Evolutionary conservation across 1,140 invertebrate genomes (phyloP).

Genomic region (Orchesella cincta): DNA sequence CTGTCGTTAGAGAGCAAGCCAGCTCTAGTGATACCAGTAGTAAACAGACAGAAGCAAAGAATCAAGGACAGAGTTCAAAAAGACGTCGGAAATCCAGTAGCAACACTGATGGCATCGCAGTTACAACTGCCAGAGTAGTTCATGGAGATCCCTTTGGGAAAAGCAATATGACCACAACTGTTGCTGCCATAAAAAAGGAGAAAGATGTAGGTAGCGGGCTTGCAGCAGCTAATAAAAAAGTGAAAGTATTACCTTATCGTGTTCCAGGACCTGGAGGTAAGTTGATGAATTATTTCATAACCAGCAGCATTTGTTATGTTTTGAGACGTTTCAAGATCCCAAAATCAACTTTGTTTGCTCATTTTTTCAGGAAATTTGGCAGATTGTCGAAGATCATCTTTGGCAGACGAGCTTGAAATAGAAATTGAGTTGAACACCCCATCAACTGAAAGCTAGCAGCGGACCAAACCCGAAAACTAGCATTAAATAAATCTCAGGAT

Average conservation of each 20-base stretch:
- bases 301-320: neutral
- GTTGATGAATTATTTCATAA: neutral
- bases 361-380: neutral
- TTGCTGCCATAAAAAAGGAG: neutral
- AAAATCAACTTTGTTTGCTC: neutral
- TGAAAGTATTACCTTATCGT: constrained; percentile 5
- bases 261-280: constrained; percentile 13
- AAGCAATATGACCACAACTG: neutral
- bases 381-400: neutral
- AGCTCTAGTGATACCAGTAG: neutral
- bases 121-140: neutral
- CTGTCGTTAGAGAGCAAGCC: neutral
- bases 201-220: neutral
- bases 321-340: neutral
- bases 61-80: neutral
- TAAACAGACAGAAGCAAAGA: neutral
- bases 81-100: neutral
- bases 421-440: neutral
- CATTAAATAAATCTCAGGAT: neutral
- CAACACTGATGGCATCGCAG: neutral
- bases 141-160: neutral
- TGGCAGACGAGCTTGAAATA: neutral
- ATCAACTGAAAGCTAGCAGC: neutral
- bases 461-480: neutral
- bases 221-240: neutral